Conservation (phyloP, 2,797 vertebrate genomes). For the Momotus momota region DNA sequence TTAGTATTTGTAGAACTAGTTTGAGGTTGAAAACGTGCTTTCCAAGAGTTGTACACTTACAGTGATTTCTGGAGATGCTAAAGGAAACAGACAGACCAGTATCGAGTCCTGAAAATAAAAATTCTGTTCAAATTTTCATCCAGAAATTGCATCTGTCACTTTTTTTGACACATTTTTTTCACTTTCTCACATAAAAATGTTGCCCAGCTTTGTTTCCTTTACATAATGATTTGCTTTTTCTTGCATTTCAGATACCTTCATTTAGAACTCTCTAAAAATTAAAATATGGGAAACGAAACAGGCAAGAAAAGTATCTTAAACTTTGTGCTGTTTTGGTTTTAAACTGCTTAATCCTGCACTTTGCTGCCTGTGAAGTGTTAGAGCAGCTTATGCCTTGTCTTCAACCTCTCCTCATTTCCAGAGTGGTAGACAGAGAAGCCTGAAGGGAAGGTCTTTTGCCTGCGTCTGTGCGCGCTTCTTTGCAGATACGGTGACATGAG, state of each 20-base stretch:
- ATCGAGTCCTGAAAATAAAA: background rate
- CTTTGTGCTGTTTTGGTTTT: background rate
- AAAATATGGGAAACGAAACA: background rate
- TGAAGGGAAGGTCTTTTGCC: background rate
- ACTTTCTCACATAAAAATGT: background rate
- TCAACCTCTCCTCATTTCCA: background rate
- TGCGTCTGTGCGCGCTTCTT: background rate
- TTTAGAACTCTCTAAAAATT: background rate
- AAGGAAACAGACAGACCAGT: background rate
- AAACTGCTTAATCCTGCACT: background rate
- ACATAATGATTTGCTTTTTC: background rate
- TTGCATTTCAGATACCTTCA: background rate
- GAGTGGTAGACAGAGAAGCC: background rate
- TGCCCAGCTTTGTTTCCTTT: background rate
- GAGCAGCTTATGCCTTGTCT: background rate
- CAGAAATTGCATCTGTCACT: background rate
- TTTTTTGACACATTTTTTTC: background rate
- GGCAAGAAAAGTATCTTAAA: background rate
- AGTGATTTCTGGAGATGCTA: background rate
- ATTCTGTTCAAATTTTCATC: background rate
- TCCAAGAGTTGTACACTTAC: background rate
- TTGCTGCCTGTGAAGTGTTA: background rate
- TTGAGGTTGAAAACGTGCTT: background rate
- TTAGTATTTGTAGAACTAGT: background rate
- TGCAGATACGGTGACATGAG: background rate